Percentiles rank a stretch among this genome's conserved stretches.
These are phyloP conservation scores for Perizoma flavofasciatum DNA, from an alignment of 2,888 invertebrate genomes.

Conservation along the genomic window DNA sequence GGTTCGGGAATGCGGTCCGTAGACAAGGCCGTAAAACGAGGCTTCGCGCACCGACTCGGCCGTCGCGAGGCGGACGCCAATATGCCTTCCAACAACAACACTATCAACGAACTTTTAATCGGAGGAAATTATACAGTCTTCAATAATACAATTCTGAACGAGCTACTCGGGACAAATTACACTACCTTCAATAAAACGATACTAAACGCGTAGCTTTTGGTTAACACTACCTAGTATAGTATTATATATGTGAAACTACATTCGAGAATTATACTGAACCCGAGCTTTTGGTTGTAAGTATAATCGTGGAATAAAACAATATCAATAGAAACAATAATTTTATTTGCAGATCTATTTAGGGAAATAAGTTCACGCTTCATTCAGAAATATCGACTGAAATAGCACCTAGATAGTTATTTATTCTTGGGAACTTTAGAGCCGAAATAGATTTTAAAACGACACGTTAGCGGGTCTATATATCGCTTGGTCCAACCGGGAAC, in stretches of 20 bases:
- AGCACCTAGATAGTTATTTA: too few species aligned
- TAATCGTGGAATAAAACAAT: constrained; percentile 32
- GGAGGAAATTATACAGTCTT: constrained; percentile 28
- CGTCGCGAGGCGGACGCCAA: constrained; percentile 51
- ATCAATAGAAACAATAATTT: constrained; percentile 21
- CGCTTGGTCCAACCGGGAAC: too few species aligned
- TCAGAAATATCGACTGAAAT: too few species aligned
- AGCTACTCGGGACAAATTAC: neutral
- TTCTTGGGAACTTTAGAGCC: too few species aligned
- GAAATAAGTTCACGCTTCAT: too few species aligned
- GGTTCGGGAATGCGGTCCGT: constrained; percentile 54
- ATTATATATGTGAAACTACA: neutral
- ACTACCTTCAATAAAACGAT: neutral
- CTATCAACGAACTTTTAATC: constrained; percentile 30
- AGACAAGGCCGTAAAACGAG: constrained; percentile 53
- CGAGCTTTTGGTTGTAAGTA: constrained; percentile 18
- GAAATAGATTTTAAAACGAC: too few species aligned
- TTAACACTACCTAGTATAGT: neutral
- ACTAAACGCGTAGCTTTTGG: constrained; percentile 14
- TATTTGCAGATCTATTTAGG: constrained; percentile 15
- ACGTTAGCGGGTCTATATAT: too few species aligned
- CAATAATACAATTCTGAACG: neutral
- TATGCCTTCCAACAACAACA: constrained; percentile 42
- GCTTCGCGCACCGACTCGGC: constrained; percentile 54
- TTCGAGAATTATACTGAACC: too few species aligned